Percentiles rank a stretch among this genome's conserved stretches.
phyloP scores from a whole-genome alignment of 2,797 vertebrate species.

The Cuniculus paca region DNA sequence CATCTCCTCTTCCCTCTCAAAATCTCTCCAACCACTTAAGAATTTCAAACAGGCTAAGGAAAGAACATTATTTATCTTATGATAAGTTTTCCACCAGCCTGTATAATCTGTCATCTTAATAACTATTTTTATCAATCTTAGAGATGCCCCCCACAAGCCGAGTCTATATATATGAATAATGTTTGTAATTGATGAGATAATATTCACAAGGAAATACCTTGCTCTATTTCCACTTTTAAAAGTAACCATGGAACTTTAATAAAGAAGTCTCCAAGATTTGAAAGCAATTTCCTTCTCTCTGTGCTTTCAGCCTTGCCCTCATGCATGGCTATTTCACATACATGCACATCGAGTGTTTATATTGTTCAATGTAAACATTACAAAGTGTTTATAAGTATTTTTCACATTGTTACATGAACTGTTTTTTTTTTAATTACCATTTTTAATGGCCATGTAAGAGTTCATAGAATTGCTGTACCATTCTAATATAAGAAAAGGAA shows the following conservation, averaged over 20 bases:
- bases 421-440: not conserved
- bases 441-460: not conserved
- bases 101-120: slow-evolving; percentile 45
- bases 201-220: not conserved
- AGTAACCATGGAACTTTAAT: not conserved
- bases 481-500: not conserved
- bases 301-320: not conserved
- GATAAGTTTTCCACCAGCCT: slow-evolving; percentile 28
- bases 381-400: not conserved
- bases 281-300: not conserved
- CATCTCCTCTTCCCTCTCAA: not conserved
- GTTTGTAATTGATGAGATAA: not conserved
- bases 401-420: not conserved
- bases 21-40: slow-evolving; percentile 33
- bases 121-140: slow-evolving; percentile 45
- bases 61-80: not conserved
- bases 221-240: slow-evolving; percentile 1
- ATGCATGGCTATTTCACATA: not conserved
- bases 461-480: not conserved
- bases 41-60: slow-evolving; percentile 57
- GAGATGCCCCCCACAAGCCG: not conserved
- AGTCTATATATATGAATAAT: not conserved
- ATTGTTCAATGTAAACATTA: not conserved
- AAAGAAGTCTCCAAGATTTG: not conserved
- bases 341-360: not conserved